Evolutionary conservation across 1,140 invertebrate genomes (phyloP).

Genomic region (Papilio aristodemus): DNA sequence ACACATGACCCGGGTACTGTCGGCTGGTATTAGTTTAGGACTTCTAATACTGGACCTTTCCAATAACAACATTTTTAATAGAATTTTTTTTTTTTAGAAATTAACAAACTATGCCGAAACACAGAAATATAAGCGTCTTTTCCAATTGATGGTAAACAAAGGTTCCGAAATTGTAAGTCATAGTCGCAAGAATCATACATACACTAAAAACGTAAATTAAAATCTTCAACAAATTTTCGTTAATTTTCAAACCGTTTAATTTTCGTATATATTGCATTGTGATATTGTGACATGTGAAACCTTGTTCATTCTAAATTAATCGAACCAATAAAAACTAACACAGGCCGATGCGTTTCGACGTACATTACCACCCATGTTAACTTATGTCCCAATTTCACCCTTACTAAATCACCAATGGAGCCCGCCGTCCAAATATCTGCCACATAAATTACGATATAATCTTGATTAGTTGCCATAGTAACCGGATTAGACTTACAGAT

Average conservation of each 20-base stretch:
- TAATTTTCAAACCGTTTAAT: too few species aligned
- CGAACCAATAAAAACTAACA: constrained; percentile 6
- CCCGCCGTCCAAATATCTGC: constrained; percentile 20
- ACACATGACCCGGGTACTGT: constrained; percentile 13
- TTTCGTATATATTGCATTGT: not conserved
- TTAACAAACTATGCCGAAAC: not conserved
- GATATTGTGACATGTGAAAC: not conserved
- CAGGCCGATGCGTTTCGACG: not conserved
- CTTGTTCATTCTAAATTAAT: constrained; percentile 1
- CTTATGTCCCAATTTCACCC: constrained; percentile 33
- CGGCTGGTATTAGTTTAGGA: constrained; percentile 25
- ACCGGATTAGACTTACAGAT: constrained; percentile 7
- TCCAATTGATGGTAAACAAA: too few species aligned
- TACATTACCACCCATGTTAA: constrained; percentile 12
- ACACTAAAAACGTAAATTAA: too few species aligned
- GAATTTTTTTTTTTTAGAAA: not conserved
- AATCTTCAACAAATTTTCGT: too few species aligned
- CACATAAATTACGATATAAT: constrained; percentile 29
- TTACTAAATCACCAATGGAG: constrained; percentile 38
- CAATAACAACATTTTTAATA: not conserved
- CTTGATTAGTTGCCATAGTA: constrained; percentile 18
- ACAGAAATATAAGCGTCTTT: too few species aligned
- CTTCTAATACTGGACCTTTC: not conserved
- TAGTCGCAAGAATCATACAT: too few species aligned
- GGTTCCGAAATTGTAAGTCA: too few species aligned